Percentiles rank a stretch among this genome's conserved stretches.
These are phyloP conservation scores for Elegia similella DNA, from an alignment of 2,888 invertebrate genomes.

Conservation along the genomic window DNA sequence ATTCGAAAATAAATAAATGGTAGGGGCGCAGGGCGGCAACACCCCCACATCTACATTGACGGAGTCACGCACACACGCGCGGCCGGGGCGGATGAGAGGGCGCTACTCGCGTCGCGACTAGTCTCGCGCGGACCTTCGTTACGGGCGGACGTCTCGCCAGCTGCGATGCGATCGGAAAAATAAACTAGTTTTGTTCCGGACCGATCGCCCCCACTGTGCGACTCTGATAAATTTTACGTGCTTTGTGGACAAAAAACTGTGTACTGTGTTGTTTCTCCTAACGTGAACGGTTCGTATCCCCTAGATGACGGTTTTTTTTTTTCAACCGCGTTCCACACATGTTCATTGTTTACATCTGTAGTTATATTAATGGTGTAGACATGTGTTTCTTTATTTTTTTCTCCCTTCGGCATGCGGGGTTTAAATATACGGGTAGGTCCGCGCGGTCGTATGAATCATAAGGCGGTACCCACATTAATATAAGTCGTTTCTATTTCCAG, in stretches of 20 bases:
- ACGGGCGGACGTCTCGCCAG: slow-evolving; percentile 57
- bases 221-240: slow-evolving; percentile 57
- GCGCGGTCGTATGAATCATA: slow-evolving; percentile 57
- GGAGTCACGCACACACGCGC: slow-evolving; percentile 53
- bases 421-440: slow-evolving; percentile 62
- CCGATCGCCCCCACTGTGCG: slow-evolving; percentile 56
- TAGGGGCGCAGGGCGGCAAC: slow-evolving; percentile 52
- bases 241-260: slow-evolving; percentile 68
- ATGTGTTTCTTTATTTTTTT: slow-evolving; percentile 61
- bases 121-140: slow-evolving; percentile 77
- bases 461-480: slow-evolving; percentile 66
- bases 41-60: slow-evolving; percentile 49
- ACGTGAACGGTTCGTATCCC: slow-evolving; percentile 69
- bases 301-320: slow-evolving; percentile 37
- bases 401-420: slow-evolving; percentile 52
- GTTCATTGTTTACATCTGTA: slow-evolving; percentile 70
- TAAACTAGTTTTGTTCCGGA: slow-evolving; percentile 78
- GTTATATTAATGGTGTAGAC: slow-evolving; percentile 50
- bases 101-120: slow-evolving; percentile 67
- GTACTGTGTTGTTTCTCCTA: slow-evolving; percentile 52
- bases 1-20: slow-evolving; percentile 70
- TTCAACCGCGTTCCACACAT: slow-evolving; percentile 50
- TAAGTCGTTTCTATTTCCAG: slow-evolving; percentile 78
- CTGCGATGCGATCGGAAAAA: slow-evolving; percentile 69
- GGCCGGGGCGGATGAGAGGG: slow-evolving; percentile 60